Evolutionary conservation across 64 coral and sea anemone genomes (phyloP).

Genomic region (Montipora sp.): DNA sequence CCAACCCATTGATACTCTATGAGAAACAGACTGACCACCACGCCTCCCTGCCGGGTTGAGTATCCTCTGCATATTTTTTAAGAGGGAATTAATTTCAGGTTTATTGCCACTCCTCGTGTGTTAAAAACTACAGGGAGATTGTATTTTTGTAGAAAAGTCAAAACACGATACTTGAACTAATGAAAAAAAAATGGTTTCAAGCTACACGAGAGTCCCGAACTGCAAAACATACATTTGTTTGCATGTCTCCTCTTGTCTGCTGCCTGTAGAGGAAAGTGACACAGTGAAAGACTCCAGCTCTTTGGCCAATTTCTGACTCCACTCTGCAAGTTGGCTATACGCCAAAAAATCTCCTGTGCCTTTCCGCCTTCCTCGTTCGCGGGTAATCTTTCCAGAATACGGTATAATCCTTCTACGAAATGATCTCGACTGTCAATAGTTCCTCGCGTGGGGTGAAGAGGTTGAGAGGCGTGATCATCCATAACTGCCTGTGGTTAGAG

Average conservation of each 20-base stretch:
- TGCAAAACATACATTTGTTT: slow-evolving; percentile 69
- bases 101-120: too few species aligned
- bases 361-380: not conserved
- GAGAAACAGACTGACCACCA: too few species aligned
- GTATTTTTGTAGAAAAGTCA: too few species aligned
- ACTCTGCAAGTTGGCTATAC: slow-evolving; percentile 53
- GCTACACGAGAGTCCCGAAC: not conserved
- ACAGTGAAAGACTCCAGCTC: slow-evolving; percentile 48
- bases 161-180: too few species aligned
- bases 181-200: too few species aligned
- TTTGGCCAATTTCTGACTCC: slow-evolving; percentile 54
- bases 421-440: slow-evolving; percentile 89
- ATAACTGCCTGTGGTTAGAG: slow-evolving; percentile 32
- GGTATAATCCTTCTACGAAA: slow-evolving; percentile 59
- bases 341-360: slow-evolving; percentile 64
- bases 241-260: slow-evolving; percentile 66
- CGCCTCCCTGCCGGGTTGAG: too few species aligned
- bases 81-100: too few species aligned
- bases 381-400: slow-evolving; percentile 46
- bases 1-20: too few species aligned
- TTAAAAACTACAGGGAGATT: too few species aligned
- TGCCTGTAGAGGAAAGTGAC: slow-evolving; percentile 37
- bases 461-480: slow-evolving; percentile 40
- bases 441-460: slow-evolving; percentile 55
- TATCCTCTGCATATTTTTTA: too few species aligned